Base-by-base conservation (phyloP, 2,113 vertebrate species). In the Ifrita kowaldi region DNA sequence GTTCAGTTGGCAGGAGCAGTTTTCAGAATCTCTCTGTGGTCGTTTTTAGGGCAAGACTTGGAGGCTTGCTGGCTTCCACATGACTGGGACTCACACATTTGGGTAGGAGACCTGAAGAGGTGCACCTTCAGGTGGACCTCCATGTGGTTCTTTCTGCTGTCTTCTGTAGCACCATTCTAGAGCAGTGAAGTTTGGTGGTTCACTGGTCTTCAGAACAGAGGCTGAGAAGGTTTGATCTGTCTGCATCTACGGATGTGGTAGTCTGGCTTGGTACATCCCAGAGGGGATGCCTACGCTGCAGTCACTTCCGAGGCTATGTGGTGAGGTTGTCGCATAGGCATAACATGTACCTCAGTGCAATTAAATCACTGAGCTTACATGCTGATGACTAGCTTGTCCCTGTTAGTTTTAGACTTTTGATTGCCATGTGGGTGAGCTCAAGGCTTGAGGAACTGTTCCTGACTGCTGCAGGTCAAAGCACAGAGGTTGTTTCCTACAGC, bases 191-290 rank as follows among this genome's bases (percentile, higher is more conserved):
- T 70, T 24, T 22, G 52, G 30, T 33, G 62, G 18, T 55, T 90
- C 50, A 14, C 2, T 1, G 9, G 16, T 46, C 52, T 82, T 63
- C 14, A 47, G 59, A 50, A 18, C 14, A 46, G 8, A 17, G 67
- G 33, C 81, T 93, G 60, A 30, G 42, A 14, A 65, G 64, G 50
- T 84, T 69, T 44, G 56, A 20, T 77, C n/a, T 44, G 32, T 42
- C 55, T 60, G 41, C n/a, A 7, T 0, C 1, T 14, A 57, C 1
- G 0, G 4, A 9, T 26, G 26, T 60, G 33, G 17, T 26, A 42
- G 10, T 44, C 42, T 39, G 46, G n/a, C 30, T 49, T 46, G 12
- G 18, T 9, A 16, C 16, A 10, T 63, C 46, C 41, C 67, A 21
- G 10, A 67, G 42, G 41, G 35, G 8, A 6, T 74, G 41, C 15